Evolutionary conservation across 1,140 invertebrate genomes (phyloP), one percentile per base, ranked within the genome.

Genomic region (Drosophila sproati): DNA sequence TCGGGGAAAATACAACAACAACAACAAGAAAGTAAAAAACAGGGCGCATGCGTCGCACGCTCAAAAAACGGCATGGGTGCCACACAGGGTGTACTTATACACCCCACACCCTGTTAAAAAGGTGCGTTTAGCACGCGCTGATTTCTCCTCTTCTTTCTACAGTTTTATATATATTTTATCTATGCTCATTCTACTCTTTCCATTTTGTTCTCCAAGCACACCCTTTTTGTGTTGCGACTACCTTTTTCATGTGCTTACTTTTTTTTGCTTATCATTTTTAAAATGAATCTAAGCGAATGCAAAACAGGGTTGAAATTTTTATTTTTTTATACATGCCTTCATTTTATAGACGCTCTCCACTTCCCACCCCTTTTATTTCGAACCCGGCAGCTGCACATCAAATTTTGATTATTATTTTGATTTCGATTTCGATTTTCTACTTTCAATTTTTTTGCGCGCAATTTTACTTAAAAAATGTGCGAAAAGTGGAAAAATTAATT

Each of bases 31-130:
- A 41, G 37, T 6, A 12, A n/a, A 32, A 63, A 10, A 43, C 55
- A 41, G 60, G 61, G 69, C 79, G 83, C 83, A 88, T 88, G 83
- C 83, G 59, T 75, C 83, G 86, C 85, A 89, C 86, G 75, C 83
- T 86, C 50, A 80, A 73, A 70, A 77, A 74, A 69, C 51, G 37
- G 32, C 10, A 47, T 37, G 43, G 32, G 8, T 48, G 50, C 10
- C 10, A 29, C 10, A n/a, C 45, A 34, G 34, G 34, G 34, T 34
- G 34, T 6, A 41, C 3, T 2, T 8, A 3, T 8, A 41, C 10
- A 41, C 39, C 39, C 39, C 8, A 41, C 10, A 10, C 39, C 7
- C 7, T 61, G 71, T 57, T 47, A 71, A 66, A 76, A 76, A 76
- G 73, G 73, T 68, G 63, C 64, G 75, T 37, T 72, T 39, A 67